These are phyloP conservation scores for Hozukius guyotensis DNA, from an alignment of 2,797 vertebrate species.

Conservation along the genomic window DNA sequence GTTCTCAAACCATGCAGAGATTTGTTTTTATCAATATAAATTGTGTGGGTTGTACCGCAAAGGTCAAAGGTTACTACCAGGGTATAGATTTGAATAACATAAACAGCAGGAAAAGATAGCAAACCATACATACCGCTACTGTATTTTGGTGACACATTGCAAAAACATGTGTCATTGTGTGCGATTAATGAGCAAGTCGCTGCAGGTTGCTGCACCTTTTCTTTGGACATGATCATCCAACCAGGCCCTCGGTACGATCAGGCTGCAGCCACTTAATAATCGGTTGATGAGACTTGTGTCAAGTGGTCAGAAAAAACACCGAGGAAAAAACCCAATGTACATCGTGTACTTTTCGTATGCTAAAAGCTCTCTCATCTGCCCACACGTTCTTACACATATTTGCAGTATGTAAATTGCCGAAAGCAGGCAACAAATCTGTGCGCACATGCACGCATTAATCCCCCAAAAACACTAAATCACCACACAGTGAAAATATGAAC, in stretches of 20 bases:
- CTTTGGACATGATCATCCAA: neutral
- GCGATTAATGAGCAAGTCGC: neutral
- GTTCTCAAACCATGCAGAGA: neutral
- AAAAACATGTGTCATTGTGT: neutral
- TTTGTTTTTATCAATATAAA: neutral
- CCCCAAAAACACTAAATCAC: neutral
- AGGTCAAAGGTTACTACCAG: neutral
- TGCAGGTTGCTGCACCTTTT: neutral
- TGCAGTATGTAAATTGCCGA: slow-evolving; percentile 55
- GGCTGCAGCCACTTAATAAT: neutral
- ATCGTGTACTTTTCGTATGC: slow-evolving; percentile 15
- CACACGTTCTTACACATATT: slow-evolving; percentile 38
- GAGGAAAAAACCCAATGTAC: neutral
- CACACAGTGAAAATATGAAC: neutral
- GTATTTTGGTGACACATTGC: neutral
- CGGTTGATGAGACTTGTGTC: neutral
- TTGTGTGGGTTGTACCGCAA: neutral
- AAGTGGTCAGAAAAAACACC: slow-evolving; percentile 7
- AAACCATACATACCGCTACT: slow-evolving; percentile 10
- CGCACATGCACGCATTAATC: neutral
- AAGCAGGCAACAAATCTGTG: slow-evolving; percentile 27
- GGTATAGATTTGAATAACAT: neutral
- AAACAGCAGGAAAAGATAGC: neutral
- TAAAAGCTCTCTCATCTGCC: slow-evolving; percentile 33
- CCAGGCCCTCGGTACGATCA: neutral